A percentile compares a stretch with the other conserved stretches of the same genome.
Evolutionary conservation across 2,888 invertebrate species (phyloP).

Genomic region (Lasioglossum figueresi): DNA sequence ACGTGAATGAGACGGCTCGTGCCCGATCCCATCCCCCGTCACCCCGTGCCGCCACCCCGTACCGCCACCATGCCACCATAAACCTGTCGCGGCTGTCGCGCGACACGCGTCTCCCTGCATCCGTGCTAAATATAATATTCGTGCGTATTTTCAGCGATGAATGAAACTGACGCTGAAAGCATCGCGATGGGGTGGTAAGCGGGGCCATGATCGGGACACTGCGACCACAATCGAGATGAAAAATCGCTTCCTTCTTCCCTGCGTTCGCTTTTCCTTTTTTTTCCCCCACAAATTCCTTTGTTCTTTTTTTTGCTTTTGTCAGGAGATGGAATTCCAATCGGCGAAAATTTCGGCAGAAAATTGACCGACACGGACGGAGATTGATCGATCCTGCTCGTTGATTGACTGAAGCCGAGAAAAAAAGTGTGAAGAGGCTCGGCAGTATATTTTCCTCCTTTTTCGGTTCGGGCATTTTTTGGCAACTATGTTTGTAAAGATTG

Average conservation of each 20-base stretch:
- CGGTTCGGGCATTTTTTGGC: neutral
- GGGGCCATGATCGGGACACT: constrained; percentile 11
- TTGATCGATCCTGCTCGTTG: constrained; percentile 10
- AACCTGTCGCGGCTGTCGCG: constrained; percentile 60
- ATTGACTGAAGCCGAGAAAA: neutral
- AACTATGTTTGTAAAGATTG: neutral
- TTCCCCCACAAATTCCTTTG: neutral
- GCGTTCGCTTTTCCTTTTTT: neutral
- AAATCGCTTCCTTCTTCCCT: neutral
- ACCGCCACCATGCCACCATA: constrained; percentile 51
- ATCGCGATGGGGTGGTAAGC: constrained; percentile 20
- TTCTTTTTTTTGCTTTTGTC: neutral
- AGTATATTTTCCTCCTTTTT: neutral
- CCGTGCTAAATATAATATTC: constrained; percentile 80
- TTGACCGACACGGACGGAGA: constrained; percentile 13
- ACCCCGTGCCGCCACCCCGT: constrained; percentile 30
- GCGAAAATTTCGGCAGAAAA: neutral
- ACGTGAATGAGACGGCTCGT: constrained; percentile 70
- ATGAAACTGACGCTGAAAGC: constrained; percentile 73
- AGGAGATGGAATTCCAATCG: neutral
- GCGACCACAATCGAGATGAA: neutral
- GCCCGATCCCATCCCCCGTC: constrained; percentile 57
- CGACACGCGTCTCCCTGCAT: constrained; percentile 57
- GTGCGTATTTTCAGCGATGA: constrained; percentile 81
- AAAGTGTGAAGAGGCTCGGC: neutral